Evolutionary conservation across 2,888 invertebrate species (phyloP).

Genomic region (Micoletzkya japonica): DNA sequence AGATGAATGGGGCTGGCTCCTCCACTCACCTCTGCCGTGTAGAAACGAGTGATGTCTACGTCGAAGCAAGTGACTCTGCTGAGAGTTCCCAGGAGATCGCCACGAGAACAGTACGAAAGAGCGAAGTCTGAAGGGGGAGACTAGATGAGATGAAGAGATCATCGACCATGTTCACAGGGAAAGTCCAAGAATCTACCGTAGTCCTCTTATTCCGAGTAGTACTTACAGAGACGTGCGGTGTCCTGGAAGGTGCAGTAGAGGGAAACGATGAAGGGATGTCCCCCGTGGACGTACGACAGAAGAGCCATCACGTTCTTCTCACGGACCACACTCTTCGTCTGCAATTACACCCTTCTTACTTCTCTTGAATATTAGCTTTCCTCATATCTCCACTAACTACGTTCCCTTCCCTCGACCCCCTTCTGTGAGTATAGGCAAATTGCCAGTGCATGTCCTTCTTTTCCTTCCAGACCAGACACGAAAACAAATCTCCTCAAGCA

Average conservation of each 20-base stretch:
- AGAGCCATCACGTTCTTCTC: constrained; percentile 91
- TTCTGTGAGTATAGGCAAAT: too few relatives aligned
- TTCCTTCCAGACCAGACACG: too few relatives aligned
- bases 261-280: constrained; percentile 84
- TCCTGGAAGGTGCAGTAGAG: constrained; percentile 97
- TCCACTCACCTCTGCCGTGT: constrained; percentile 81
- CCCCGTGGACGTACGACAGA: constrained; percentile 73
- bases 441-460: too few relatives aligned
- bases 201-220: not conserved
- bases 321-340: constrained; percentile 82
- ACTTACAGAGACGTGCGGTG: constrained; percentile 77
- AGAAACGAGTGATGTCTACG: constrained; percentile 85
- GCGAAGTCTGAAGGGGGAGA: constrained; percentile 76
- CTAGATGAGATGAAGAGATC: not conserved
- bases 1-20: constrained; percentile 39
- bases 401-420: not conserved
- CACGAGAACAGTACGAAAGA: constrained; percentile 88
- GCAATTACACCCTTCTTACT: constrained; percentile 2
- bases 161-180: too few relatives aligned
- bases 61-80: constrained; percentile 87
- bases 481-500: too few relatives aligned
- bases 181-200: too few relatives aligned
- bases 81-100: constrained; percentile 88
- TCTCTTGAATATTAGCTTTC: not conserved
- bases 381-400: not conserved